phyloP scores from a whole-genome alignment of 2,113 vertebrate species.

The Phaethornis superciliosus region DNA sequence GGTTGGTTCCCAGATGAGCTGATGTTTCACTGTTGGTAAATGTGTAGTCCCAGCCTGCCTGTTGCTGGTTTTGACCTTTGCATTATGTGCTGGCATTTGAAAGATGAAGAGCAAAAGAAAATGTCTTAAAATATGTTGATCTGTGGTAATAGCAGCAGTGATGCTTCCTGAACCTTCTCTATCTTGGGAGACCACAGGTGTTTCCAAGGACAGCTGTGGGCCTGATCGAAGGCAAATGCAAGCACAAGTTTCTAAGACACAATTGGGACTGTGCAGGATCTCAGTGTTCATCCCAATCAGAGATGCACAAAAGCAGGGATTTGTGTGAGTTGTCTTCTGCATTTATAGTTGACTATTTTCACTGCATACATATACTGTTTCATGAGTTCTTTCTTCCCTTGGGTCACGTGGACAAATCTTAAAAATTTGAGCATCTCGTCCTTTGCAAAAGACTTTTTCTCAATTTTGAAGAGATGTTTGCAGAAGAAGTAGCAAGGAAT shows the following conservation, averaged over 20 bases:
- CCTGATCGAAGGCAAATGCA: background rate
- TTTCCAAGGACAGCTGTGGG: background rate
- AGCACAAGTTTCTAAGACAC: background rate
- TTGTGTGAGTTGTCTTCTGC: background rate
- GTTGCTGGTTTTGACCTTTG: background rate
- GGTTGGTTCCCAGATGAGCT: background rate
- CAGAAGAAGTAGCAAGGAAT: background rate
- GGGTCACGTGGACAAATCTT: background rate
- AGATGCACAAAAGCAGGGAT: background rate
- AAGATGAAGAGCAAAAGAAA: background rate
- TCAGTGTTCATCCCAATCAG: background rate
- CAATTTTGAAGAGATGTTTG: background rate
- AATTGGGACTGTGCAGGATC: background rate
- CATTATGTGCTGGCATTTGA: background rate
- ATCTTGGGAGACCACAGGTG: background rate
- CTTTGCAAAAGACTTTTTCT: background rate
- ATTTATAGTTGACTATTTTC: background rate
- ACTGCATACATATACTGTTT: background rate
- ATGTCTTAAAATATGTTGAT: background rate
- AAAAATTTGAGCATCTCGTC: background rate
- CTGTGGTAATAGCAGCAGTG: background rate
- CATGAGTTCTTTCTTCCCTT: too few relatives aligned
- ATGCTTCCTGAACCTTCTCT: background rate
- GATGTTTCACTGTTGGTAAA: background rate
- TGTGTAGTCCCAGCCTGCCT: background rate